These are phyloP conservation scores for Phrynocephalus vlangalii DNA, from an alignment of 2,797 vertebrate species.

Conservation along the genomic window DNA sequence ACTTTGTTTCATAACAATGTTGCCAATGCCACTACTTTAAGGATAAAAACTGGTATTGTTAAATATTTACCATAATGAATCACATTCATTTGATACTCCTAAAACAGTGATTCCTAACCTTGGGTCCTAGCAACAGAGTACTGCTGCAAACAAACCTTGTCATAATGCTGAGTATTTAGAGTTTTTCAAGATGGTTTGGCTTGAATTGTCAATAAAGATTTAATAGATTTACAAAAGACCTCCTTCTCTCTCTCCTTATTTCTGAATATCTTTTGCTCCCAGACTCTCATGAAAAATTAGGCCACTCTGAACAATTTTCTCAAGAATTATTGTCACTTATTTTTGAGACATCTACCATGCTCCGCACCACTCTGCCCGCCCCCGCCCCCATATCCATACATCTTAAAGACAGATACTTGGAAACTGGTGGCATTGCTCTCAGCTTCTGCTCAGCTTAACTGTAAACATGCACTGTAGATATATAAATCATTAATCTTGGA, in stretches of 20 bases:
- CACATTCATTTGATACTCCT: not conserved
- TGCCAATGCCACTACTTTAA: not conserved
- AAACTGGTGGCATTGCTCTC: not conserved
- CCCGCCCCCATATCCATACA: not conserved
- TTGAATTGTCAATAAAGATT: not conserved
- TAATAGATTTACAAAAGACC: not conserved
- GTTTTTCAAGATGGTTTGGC: too few species aligned
- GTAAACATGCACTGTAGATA: not conserved
- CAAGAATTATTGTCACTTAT: not conserved
- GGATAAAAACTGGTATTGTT: too few species aligned
- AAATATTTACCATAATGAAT: not conserved
- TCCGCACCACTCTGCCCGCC: too few species aligned
- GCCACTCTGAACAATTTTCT: not conserved
- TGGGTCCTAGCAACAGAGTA: too few species aligned
- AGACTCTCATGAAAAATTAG: not conserved
- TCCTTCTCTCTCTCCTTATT: too few species aligned
- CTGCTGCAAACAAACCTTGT: too few species aligned
- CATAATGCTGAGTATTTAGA: too few species aligned
- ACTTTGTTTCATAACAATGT: too few species aligned
- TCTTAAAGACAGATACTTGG: not conserved
- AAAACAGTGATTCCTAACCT: not conserved
- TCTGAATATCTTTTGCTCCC: not conserved
- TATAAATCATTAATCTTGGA: slow-evolving; percentile 15
- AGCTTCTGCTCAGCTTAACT: not conserved
- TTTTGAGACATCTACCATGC: not conserved